Evolutionary conservation across 2,113 vertebrate genomes (phyloP).

Genomic region (Mobula birostris): DNA sequence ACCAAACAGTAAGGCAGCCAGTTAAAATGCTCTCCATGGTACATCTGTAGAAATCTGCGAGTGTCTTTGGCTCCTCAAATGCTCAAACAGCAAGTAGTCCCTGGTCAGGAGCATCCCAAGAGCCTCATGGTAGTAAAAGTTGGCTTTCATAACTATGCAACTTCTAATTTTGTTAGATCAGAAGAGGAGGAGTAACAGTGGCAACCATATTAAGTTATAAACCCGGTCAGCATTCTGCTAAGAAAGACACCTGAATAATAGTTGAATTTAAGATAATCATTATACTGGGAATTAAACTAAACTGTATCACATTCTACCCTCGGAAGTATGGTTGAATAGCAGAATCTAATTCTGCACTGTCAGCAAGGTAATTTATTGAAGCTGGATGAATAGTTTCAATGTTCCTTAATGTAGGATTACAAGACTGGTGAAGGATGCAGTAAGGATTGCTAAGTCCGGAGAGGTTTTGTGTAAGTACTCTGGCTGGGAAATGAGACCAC

Average conservation of each 20-base stretch:
- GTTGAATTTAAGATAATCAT: neutral
- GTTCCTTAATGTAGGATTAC: neutral
- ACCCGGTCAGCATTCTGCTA: neutral
- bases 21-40: no score
- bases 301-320: neutral
- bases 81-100: no score
- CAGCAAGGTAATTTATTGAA: neutral
- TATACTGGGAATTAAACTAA: neutral
- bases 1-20: no score
- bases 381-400: neutral
- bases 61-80: no score
- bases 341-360: neutral
- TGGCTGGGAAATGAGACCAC: neutral
- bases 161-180: no score
- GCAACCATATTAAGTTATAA: neutral
- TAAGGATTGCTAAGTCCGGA: neutral
- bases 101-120: no score
- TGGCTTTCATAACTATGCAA: no score
- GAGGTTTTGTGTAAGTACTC: neutral
- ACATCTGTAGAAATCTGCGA: no score
- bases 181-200: no score
- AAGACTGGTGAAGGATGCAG: neutral
- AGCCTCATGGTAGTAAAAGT: no score
- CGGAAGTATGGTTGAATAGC: neutral
- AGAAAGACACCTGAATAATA: neutral